A percentile compares a stretch with the other conserved stretches of the same genome.
phyloP scores from a whole-genome alignment of 35 echinoderm and acorn worm genomes.

The Lytechinus pictus region DNA sequence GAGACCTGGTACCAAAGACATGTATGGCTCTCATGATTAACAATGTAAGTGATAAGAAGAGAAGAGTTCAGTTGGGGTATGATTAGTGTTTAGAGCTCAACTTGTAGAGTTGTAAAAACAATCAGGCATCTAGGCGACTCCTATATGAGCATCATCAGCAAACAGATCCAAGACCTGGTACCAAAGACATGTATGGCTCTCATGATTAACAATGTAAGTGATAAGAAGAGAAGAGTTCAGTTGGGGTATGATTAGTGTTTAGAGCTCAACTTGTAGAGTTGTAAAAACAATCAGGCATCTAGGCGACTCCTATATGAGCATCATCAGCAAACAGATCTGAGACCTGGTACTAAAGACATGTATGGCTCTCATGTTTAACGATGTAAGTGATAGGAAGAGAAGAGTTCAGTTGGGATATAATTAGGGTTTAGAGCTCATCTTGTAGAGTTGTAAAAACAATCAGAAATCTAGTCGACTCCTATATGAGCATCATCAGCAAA shows the following conservation, averaged over 20 bases:
- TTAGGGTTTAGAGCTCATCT: no score
- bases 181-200: constrained; percentile 87
- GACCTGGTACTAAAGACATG: constrained; percentile 88
- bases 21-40: constrained; percentile 89
- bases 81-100: no score
- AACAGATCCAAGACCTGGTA: constrained; percentile 87
- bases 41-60: constrained; percentile 46
- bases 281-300: no score
- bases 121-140: constrained; percentile 19
- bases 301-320: constrained; percentile 84
- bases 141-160: constrained; percentile 96
- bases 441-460: no score
- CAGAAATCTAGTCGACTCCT: constrained; percentile 48
- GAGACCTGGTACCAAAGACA: constrained; percentile 92
- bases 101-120: no score
- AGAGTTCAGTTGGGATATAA: no score
- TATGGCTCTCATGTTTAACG: constrained; percentile 88
- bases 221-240: not conserved
- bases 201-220: constrained; percentile 80
- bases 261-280: no score
- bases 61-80: no score
- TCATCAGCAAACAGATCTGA: constrained; percentile 90
- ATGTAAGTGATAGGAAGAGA: constrained; percentile 49
- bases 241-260: no score
- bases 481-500: constrained; percentile 95